Conservation (phyloP, 2,113 vertebrate genomes). For the Pandion haliaetus region DNA sequence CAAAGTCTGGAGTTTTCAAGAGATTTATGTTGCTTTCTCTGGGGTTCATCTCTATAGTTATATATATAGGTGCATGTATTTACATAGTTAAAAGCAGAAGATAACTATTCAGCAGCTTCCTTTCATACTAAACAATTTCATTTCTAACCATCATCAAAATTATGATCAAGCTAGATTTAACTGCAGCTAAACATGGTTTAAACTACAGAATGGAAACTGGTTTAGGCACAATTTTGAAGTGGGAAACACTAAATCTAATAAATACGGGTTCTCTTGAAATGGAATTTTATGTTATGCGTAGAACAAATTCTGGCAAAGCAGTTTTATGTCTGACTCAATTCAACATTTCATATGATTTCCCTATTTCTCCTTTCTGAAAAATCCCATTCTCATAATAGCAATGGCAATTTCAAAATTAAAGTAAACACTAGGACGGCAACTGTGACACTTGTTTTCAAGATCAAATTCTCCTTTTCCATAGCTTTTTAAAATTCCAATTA, state of each 20-base stretch:
- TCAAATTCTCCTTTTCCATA: neutral
- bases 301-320: neutral
- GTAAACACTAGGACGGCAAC: neutral
- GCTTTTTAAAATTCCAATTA: neutral
- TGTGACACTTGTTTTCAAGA: neutral
- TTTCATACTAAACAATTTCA: neutral
- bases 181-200: neutral
- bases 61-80: neutral
- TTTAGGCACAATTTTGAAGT: neutral
- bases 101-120: neutral
- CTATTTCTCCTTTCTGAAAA: neutral
- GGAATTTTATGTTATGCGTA: neutral
- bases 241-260: neutral
- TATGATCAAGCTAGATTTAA: neutral
- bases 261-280: neutral
- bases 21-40: neutral
- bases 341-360: neutral
- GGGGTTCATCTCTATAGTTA: neutral
- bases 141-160: neutral
- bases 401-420: neutral
- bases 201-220: neutral
- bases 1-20: neutral
- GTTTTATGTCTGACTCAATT: neutral
- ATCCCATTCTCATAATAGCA: neutral
- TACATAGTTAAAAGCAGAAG: neutral